phyloP scores from a whole-genome alignment of 2,797 vertebrate species.

The Echiichthys vipera region DNA sequence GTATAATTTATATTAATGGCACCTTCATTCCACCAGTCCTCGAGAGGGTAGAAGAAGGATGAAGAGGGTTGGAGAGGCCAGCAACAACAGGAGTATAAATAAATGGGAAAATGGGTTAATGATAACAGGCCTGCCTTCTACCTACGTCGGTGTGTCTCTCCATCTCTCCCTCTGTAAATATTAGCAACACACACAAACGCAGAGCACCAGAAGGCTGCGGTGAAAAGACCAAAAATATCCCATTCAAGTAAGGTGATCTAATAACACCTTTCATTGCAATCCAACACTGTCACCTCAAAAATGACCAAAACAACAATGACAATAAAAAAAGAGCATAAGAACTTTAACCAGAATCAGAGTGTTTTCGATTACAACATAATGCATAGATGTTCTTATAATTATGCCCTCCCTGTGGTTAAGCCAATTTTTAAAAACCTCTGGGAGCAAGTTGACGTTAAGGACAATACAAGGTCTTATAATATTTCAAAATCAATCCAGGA shows the following conservation, averaged over 20 bases:
- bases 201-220: background rate
- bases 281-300: background rate
- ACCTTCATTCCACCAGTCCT: no score
- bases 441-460: background rate
- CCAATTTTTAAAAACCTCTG: background rate
- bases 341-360: no score
- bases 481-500: background rate
- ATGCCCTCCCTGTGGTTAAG: no score
- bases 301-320: background rate
- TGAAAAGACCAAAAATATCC: conserved; percentile 7
- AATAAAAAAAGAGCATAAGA: background rate
- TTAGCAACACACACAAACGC: conserved; percentile 36
- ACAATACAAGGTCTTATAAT: background rate
- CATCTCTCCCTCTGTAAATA: conserved; percentile 35
- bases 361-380: no score
- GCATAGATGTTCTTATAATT: no score
- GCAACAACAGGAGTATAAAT: conserved; percentile 31
- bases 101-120: conserved; percentile 35
- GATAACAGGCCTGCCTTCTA: conserved; percentile 8
- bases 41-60: no score
- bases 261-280: background rate
- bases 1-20: no score
- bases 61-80: no score
- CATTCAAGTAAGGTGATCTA: background rate
- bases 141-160: conserved; percentile 5